Percentiles rank a stretch among this genome's conserved stretches.
phyloP scores from a whole-genome alignment of 2,888 invertebrate species.

The Ophonus ardosiacus region DNA sequence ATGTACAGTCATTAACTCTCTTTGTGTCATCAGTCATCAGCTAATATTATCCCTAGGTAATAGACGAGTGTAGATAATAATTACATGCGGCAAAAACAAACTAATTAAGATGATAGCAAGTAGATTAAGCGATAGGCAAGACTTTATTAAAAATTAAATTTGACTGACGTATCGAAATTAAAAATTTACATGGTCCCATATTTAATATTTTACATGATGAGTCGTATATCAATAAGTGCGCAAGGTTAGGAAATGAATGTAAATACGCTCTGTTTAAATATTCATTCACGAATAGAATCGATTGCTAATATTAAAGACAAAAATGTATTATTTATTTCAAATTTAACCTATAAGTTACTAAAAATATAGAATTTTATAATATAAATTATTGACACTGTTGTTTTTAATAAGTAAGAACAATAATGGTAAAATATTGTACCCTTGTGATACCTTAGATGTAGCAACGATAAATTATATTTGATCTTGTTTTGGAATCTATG shows the following conservation, averaged over 20 bases:
- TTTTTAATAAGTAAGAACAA: too few species aligned
- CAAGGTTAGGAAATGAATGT: neutral
- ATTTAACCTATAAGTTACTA: too few species aligned
- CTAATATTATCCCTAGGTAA: slow-evolving; percentile 22
- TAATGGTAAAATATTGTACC: too few species aligned
- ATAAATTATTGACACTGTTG: too few species aligned
- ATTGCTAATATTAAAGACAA: too few species aligned
- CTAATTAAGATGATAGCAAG: slow-evolving; percentile 34
- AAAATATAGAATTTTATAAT: too few species aligned
- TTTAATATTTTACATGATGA: slow-evolving; percentile 13
- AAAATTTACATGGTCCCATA: neutral
- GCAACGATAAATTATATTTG: too few species aligned
- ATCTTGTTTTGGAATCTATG: too few species aligned
- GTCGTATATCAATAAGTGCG: neutral
- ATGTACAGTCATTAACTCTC: neutral
- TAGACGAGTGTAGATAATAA: neutral
- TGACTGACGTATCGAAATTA: neutral
- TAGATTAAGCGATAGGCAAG: neutral
- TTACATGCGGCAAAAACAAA: slow-evolving; percentile 26
- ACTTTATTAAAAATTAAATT: slow-evolving; percentile 4
- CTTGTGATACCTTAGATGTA: too few species aligned
- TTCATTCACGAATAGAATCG: neutral
- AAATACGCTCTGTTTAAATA: neutral
- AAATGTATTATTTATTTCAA: too few species aligned
- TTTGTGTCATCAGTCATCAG: slow-evolving; percentile 25